Evolutionary conservation across 64 coral and sea anemone species (phyloP), one percentile per base, ranked within the genome.

Genomic region (Hydrozoanthus tunicans): DNA sequence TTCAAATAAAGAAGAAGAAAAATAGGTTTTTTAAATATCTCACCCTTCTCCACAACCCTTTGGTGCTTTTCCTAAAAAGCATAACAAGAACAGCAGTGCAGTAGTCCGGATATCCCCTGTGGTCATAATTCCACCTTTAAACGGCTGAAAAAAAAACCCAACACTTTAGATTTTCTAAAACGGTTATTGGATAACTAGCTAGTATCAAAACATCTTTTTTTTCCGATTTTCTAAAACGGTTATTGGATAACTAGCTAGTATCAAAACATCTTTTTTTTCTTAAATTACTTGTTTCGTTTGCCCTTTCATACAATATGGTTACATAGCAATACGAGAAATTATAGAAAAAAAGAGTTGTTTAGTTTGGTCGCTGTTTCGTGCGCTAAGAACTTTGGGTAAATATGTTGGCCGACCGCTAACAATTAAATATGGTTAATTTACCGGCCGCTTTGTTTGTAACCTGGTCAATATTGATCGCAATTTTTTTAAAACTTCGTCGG

Each of bases 1-100:
- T 65, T 65, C 63, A 1, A 65, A 65, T 14, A 65, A 65, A 65
- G 17, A 14, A 1, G 17, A 65, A 78, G 10, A 5, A 54, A 78
- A 78, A 78, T 56, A 78, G 3, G 3, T 17, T 3, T n/a, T 12
- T 56, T 79, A 20, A 20, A 7, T 51, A 14, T 65, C 63, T 65
- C 63, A 65, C 63, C 63, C 54, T 79, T 54, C 15, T 6, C 70
- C 70, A 58, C 51, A 58, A n/a, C 77, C 77, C 57, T 79, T n/a
- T 3, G 11, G 32, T 51, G 80, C 59, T 52, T 64, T 64, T 82
- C 80, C 80, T 15, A 82, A 11, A 65, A 82, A 82, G 52, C 32
- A 82, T 14, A 12, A 82, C 51, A 82, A 51, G 61, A 82, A 32
- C 5, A 82, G 12, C 8, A 82, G 15, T 13, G 64, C 6, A 32